A percentile compares a stretch with the other conserved stretches of the same genome.
phyloP scores from a whole-genome alignment of 2,888 invertebrate genomes.

The Pseudeuparius sepicola region DNA sequence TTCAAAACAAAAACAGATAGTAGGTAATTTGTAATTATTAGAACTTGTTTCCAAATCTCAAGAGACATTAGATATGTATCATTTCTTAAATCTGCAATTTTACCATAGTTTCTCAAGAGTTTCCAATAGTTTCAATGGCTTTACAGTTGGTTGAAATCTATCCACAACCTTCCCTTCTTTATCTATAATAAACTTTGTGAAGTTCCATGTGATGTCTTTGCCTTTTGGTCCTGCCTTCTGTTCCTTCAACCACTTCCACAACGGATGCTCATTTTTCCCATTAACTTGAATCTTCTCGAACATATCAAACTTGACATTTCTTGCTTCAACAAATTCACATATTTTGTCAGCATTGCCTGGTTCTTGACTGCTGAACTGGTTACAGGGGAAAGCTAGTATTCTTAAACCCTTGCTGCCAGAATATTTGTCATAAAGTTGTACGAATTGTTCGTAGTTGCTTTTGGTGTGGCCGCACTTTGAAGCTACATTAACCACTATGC shows the following conservation, averaged over 20 bases:
- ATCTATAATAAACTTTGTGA: conserved; percentile 76
- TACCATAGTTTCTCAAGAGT: conserved; percentile 30
- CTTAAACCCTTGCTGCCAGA: conserved; percentile 60
- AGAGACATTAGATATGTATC: too few relatives aligned
- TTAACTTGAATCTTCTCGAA: conserved; percentile 65
- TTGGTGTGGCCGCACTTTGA: conserved; percentile 77
- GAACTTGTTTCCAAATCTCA: too few relatives aligned
- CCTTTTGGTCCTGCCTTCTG: conserved; percentile 44
- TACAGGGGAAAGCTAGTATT: conserved; percentile 78
- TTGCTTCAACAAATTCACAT: conserved; percentile 50
- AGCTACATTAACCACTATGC: conserved; percentile 80
- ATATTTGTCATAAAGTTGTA: conserved; percentile 64
- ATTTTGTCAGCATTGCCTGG: conserved; percentile 54
- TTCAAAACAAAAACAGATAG: too few relatives aligned
- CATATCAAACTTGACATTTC: conserved; percentile 59
- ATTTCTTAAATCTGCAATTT: too few relatives aligned
- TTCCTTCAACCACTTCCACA: conserved; percentile 57
- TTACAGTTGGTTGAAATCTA: conserved; percentile 47
- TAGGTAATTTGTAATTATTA: too few relatives aligned
- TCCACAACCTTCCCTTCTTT: conserved; percentile 61
- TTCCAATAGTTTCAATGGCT: conserved; percentile 27
- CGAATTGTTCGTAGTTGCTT: conserved; percentile 74
- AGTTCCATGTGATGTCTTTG: conserved; percentile 81
- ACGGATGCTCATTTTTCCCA: conserved; percentile 50
- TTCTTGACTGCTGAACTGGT: conserved; percentile 69